phyloP scores from a whole-genome alignment of 2,797 vertebrate genomes.

The Sebastes kiyomatsui region DNA sequence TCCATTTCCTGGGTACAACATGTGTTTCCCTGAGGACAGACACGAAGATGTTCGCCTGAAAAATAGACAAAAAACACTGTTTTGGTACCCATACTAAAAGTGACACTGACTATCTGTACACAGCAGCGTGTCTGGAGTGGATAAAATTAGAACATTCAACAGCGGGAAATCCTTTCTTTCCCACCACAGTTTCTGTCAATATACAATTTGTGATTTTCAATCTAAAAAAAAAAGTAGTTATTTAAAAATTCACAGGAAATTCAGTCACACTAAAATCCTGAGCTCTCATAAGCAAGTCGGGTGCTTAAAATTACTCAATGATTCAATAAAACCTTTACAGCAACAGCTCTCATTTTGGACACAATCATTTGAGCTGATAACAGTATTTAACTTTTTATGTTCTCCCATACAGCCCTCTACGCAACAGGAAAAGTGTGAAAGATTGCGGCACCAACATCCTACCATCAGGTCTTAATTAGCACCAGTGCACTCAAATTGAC shows the following conservation, averaged over 20 bases:
- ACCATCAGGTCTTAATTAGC: slow-evolving; percentile 2
- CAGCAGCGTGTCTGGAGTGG: background rate
- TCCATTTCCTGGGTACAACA: slow-evolving; percentile 98
- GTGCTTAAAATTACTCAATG: background rate
- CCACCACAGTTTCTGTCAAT: background rate
- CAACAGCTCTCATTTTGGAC: background rate
- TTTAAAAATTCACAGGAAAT: background rate
- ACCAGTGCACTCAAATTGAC: background rate
- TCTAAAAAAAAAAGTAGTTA: background rate
- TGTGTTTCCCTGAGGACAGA: slow-evolving; percentile 92
- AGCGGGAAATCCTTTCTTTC: background rate
- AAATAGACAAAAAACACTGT: slow-evolving; percentile 42
- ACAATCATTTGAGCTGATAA: background rate
- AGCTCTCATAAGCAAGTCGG: background rate
- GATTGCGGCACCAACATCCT: background rate
- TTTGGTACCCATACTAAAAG: background rate
- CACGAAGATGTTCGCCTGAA: slow-evolving; percentile 91
- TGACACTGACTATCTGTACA: background rate
- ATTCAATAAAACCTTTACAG: background rate
- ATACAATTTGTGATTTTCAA: background rate
- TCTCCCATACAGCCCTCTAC: background rate
- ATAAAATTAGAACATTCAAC: background rate
- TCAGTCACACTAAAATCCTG: background rate
- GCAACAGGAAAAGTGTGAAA: background rate
- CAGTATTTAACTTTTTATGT: slow-evolving; percentile 1